phyloP scores from a whole-genome alignment of 2,113 vertebrate genomes.

The Gasterosteus nipponicus region DNA sequence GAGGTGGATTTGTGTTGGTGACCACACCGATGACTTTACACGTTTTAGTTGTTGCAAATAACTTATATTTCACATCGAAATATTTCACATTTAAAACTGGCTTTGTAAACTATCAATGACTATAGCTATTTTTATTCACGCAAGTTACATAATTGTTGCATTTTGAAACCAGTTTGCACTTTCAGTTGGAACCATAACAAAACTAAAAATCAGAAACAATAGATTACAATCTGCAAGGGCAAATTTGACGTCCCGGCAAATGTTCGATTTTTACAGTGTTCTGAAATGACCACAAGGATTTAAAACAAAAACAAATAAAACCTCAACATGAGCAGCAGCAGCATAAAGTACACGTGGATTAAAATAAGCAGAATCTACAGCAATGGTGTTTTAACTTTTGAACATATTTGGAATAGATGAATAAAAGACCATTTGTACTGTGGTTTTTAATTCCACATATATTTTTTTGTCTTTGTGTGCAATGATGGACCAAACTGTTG shows the following conservation, averaged over 20 bases:
- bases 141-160: not conserved
- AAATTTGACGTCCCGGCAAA: not conserved
- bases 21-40: constrained; percentile 12
- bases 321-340: not conserved
- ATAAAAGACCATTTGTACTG: constrained; percentile 4
- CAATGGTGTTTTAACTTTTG: not conserved
- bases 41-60: constrained; percentile 3
- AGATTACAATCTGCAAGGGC: not conserved
- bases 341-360: not conserved
- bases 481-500: not conserved
- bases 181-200: not conserved
- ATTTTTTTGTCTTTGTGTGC: not conserved
- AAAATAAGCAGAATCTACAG: not conserved
- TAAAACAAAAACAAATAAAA: not conserved
- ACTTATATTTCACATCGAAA: not conserved
- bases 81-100: too few species aligned
- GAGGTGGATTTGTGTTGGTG: not conserved
- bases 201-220: not conserved
- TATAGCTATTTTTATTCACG: not conserved
- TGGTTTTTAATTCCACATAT: constrained; percentile 7
- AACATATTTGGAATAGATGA: constrained; percentile 1
- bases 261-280: not conserved
- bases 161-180: not conserved
- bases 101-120: not conserved
- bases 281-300: not conserved